A percentile compares a stretch with the other conserved stretches of the same genome.
Evolutionary conservation across 2,888 invertebrate genomes (phyloP).

Genomic region (Autographa gamma): DNA sequence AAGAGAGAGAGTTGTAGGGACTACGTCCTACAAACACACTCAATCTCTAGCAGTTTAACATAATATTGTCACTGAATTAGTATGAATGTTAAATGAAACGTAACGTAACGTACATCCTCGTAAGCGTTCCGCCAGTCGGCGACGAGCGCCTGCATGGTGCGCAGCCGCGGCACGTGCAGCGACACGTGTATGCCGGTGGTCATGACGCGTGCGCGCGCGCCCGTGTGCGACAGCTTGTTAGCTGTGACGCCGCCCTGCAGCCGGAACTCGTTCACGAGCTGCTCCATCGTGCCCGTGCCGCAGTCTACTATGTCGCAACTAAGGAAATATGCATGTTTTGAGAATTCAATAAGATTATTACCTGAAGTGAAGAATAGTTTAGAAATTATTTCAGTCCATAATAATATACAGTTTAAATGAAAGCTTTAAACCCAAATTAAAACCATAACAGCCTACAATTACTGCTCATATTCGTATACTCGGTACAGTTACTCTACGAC

Average conservation of each 20-base stretch:
- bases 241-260: conserved; percentile 63
- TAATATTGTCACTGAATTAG: no score
- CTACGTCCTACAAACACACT: no score
- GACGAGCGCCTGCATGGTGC: conserved; percentile 71
- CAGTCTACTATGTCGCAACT: conserved; percentile 83
- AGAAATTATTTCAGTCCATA: no score
- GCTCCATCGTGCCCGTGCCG: conserved; percentile 76
- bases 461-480: no score
- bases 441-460: no score
- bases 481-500: no score
- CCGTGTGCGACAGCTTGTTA: conserved; percentile 15
- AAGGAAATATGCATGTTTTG: background rate
- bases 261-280: conserved; percentile 68
- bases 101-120: conserved; percentile 55
- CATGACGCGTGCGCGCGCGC: conserved; percentile 60
- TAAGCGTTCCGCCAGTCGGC: conserved; percentile 69
- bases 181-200: conserved; percentile 63
- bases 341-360: background rate
- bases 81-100: no score
- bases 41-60: no score
- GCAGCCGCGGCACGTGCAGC: conserved; percentile 71
- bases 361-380: no score
- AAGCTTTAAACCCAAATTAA: no score
- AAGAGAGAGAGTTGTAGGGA: no score
- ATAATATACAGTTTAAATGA: no score